Base-by-base conservation (phyloP, 2,113 vertebrate genomes). In the Percopsis transmontana region DNA sequence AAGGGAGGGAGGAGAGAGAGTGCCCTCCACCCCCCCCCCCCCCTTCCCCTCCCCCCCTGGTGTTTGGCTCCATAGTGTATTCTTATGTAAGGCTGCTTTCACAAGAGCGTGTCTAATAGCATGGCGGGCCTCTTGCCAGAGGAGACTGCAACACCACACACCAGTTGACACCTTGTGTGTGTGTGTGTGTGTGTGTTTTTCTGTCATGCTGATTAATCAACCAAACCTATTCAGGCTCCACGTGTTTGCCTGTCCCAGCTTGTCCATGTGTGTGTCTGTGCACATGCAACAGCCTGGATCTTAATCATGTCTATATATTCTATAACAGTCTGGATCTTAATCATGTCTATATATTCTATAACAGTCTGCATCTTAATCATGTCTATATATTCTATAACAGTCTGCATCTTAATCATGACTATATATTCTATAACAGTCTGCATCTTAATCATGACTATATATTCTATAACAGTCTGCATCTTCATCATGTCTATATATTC, bases 51-150 rank as follows among this genome's bases (percentile, higher is more conserved):
- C 41, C 58, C 50, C 78, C 64, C 53, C 66, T 42, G 38, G 58
- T 72, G 77, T 72, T 70, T 68, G 44, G 66, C 68, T 72, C 80
- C 71, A 40, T 18, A 16, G 71, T 61, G 85, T 56, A 58, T 82
- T 85, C 76, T 91, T 91, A 83, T 80, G 79, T 89, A 88, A 91
- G 41, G 45, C 70, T 54, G 68, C 73, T 83, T 85, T 84, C 75
- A 79, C 77, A 77, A 90, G 62, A 16, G 16, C 41, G 5, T 59
- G 58, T 72, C 79, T 85, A 80, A 87, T 83, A 83, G 70, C 72
- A 70, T 70, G 72, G 50, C 75, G 6, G 45, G 59, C 54, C 68
- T 55, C 64, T 74, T 7, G 1, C n/a, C 21, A 52, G 64, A 77
- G 70, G 65, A 41, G 66, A 44, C 76, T 58, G 70, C 59, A 74